phyloP scores from a whole-genome alignment of 2,113 vertebrate genomes.

The Colius striatus region DNA sequence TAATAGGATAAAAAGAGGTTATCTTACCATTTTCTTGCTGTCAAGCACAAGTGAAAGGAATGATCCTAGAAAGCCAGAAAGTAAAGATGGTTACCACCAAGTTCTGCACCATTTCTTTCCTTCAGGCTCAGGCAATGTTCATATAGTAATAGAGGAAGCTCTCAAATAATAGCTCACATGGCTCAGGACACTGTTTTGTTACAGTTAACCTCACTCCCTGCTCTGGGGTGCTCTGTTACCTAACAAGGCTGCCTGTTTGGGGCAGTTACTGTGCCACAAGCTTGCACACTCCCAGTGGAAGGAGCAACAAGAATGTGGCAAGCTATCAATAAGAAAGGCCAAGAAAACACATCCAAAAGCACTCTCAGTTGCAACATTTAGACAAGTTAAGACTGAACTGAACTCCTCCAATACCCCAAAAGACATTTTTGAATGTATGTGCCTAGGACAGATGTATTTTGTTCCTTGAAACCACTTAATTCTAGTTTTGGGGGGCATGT shows the following conservation, averaged over 20 bases:
- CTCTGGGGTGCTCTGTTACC: neutral
- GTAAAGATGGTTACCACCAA: neutral
- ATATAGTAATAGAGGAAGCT: neutral
- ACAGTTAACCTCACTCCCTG: neutral
- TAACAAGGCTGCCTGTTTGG: neutral
- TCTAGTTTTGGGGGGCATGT: neutral
- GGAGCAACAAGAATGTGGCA: neutral
- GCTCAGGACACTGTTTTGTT: neutral
- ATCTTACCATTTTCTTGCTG: slow-evolving; percentile 77
- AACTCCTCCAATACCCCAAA: neutral
- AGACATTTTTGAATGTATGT: neutral
- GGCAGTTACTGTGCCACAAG: accelerated
- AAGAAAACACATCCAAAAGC: neutral
- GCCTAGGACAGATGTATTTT: neutral
- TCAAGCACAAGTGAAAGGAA: slow-evolving; percentile 74
- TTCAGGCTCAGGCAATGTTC: neutral
- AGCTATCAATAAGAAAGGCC: neutral
- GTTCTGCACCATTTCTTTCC: neutral
- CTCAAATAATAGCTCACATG: neutral
- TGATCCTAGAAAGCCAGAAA: slow-evolving; percentile 64
- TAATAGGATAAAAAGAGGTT: neutral
- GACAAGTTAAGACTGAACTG: neutral
- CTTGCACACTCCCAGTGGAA: neutral
- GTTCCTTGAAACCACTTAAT: neutral
- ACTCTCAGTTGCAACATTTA: neutral